Base-by-base conservation (phyloP, 2,113 vertebrate genomes). In the Colius striatus region DNA sequence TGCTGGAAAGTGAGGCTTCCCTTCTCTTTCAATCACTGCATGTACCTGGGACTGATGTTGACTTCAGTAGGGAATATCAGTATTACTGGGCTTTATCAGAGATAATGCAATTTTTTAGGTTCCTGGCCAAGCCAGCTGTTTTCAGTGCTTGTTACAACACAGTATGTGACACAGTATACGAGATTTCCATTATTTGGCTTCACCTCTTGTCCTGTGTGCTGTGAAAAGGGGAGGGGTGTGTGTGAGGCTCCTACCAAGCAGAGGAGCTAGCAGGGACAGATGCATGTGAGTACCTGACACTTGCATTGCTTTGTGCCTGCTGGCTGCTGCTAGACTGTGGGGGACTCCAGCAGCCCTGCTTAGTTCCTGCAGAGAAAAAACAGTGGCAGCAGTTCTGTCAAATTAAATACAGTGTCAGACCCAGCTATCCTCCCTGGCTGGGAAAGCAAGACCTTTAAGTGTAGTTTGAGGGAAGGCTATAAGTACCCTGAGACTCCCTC, bases 211-310 rank as follows among this genome's bases (percentile, higher is more conserved):
- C 29, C 38, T 73, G 20, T 25, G 16, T 26, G 51, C 29, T 53
- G n/a, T 22, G 74, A 60, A n/a, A 58, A 54, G 11, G 18, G 16
- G 2, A 19, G 10, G 27, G 9, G 17, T 2, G 10, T 41, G 29
- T 10, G 48, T 3, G 15, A 54, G 30, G 48, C 21, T 61, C 34
- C 47, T 9, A 13, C 23, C 0, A 7, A 38, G 47, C 68, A 22
- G 61, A 55, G 62, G 54, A 48, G 8, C 50, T 47, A 20, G 27
- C 10, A 12, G 34, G 63, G 57, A 32, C 20, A 36, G 50, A 34
- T 3, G 17, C 2, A 1, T 57, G 34, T 1, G 10, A 36, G 23
- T 75, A 38, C 36, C 43, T 7, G 23, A 22, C 19, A 1, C 57
- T 29, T 15, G 22, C 21, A 9, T 13, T 0, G 5, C 10, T 74